Evolutionary conservation across 2,797 vertebrate genomes (phyloP).

Genomic region (Gambelia wislizenii): DNA sequence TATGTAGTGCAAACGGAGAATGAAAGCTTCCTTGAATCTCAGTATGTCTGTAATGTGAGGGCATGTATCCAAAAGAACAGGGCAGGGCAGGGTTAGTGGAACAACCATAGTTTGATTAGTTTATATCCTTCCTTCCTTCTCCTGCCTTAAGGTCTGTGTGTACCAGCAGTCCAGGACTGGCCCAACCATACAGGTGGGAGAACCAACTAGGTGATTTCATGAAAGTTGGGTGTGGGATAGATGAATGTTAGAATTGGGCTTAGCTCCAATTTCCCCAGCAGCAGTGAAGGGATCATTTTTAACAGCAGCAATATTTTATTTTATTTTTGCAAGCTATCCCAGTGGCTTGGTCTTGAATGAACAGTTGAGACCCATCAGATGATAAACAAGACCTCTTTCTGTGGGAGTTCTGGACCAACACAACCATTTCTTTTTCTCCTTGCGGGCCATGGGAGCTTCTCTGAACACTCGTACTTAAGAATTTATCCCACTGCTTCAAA

Average conservation of each 20-base stretch:
- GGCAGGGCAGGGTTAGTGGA: conserved; percentile 25
- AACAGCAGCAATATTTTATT: too few species aligned
- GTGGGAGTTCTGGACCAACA: not conserved
- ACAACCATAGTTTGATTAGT: conserved; percentile 43
- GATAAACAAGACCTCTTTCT: not conserved
- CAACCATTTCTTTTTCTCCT: not conserved
- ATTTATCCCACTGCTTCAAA: not conserved
- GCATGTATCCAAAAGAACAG: conserved; percentile 45
- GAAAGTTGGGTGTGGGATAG: not conserved
- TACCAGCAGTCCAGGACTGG: not conserved
- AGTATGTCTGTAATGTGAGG: conserved; percentile 52
- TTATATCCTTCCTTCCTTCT: conserved; percentile 5
- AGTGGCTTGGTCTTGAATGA: not conserved
- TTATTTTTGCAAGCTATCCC: too few species aligned
- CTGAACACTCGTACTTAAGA: not conserved
- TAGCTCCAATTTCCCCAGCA: too few species aligned
- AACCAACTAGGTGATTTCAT: not conserved
- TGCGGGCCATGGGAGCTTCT: not conserved
- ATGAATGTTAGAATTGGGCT: too few species aligned
- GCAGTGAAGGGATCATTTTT: too few species aligned
- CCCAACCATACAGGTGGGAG: not conserved
- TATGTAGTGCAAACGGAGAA: conserved; percentile 8
- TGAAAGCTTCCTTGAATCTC: not conserved
- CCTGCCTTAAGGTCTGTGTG: not conserved
- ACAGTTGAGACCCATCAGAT: not conserved